Evolutionary conservation across 2,113 vertebrate species (phyloP).

Genomic region (Bubo blakistoni): DNA sequence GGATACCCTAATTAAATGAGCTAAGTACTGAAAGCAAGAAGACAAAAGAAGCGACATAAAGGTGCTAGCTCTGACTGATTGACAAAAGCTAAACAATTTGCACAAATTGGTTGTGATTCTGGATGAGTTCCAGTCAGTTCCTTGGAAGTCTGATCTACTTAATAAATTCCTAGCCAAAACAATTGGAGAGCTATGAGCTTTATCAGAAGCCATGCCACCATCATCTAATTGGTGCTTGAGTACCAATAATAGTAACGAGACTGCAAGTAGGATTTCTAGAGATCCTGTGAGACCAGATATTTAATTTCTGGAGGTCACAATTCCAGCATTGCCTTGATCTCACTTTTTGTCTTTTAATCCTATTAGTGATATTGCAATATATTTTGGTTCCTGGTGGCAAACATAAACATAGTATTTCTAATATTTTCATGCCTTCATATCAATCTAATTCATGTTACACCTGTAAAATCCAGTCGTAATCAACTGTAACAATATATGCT

Average conservation of each 20-base stretch:
- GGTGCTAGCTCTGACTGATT: not conserved
- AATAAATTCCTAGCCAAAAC: not conserved
- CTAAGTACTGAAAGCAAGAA: not conserved
- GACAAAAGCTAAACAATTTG: not conserved
- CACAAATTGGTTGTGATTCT: not conserved
- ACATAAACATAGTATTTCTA: not conserved
- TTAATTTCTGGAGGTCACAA: not conserved
- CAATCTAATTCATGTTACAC: not conserved
- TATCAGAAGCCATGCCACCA: not conserved
- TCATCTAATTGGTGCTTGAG: not conserved
- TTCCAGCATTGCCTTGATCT: not conserved
- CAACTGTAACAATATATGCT: not conserved
- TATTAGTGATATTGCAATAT: not conserved
- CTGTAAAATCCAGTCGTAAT: slow-evolving; percentile 17
- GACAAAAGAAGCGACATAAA: not conserved
- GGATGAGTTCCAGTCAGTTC: not conserved
- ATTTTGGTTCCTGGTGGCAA: not conserved
- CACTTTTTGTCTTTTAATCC: not conserved
- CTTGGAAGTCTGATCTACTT: not conserved
- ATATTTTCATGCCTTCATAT: not conserved
- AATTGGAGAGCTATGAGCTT: not conserved
- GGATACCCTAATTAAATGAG: not conserved
- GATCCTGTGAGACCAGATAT: not conserved
- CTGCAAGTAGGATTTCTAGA: not conserved
- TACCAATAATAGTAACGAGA: not conserved